Evolutionary conservation across 1,140 invertebrate genomes (phyloP), one percentile per base, ranked within the genome.

Genomic region (Euglossa dilemma): DNA sequence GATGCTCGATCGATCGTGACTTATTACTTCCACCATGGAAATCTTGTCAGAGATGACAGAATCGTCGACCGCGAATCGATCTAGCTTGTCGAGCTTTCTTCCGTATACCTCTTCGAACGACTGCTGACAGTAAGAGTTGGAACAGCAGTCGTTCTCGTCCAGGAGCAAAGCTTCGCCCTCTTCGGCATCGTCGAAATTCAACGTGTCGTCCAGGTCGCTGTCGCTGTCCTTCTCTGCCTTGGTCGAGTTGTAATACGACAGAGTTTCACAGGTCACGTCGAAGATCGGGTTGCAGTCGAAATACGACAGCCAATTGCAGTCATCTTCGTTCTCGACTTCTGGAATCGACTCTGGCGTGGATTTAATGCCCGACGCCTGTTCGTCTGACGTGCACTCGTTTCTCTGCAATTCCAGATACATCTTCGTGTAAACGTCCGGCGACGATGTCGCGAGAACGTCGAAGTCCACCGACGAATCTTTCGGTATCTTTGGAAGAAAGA

Each of bases 161-260:
- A 25, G 47, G 1, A 28, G 28, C 16, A 28, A 28, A 3, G 57
- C 20, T 8, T 85, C 56, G 36, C 69, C 18, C 8, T 74, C 80
- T 8, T 87, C 85, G 0, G 67, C 75, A 5, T 87, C 50, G 8
- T 87, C n/a, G 50, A 64, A 72, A 1, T 45, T 59, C 47, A 74
- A 64, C 6, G 73, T 66, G 47, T 81, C 66, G 16, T 87, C 69
- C 2, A 56, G 16, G 23, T 86, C 78, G 36, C 69, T 82, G 52
- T 75, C 79, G 14, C 79, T 81, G 28, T 67, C 79, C 7, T 81
- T 81, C 20, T 81, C 79, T 4, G 80, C 71, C 20, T 73, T 78
- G 5, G 50, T 86, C 45, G 84, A 87, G 47, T 87, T 86, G 56
- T 69, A 83, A 6, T 86, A 78, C 14, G 79, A 78, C 14, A 72